A percentile compares a stretch with the other conserved stretches of the same genome.
Evolutionary conservation across 2,888 invertebrate species (phyloP).

Genomic region (Caenorhabditis uteleia): DNA sequence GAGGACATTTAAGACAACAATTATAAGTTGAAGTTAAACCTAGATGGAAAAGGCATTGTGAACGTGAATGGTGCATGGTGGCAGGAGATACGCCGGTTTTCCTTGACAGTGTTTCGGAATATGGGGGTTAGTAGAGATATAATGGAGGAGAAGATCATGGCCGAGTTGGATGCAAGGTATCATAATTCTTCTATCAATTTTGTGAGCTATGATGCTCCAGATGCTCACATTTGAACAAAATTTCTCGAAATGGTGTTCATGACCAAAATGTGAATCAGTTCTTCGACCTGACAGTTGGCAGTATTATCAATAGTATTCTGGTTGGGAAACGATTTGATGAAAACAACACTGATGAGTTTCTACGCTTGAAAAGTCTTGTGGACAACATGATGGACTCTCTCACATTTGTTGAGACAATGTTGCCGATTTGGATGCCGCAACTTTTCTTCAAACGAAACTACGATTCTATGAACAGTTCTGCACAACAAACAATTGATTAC

Average conservation of each 20-base stretch:
- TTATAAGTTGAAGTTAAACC: not conserved
- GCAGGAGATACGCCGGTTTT: slow-evolving; percentile 35
- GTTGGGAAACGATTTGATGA: slow-evolving; percentile 13
- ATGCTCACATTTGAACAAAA: slow-evolving; percentile 14
- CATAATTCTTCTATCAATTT: too few species aligned
- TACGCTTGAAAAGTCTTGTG: slow-evolving; percentile 8
- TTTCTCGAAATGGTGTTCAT: slow-evolving; percentile 5
- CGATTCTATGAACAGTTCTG: not conserved
- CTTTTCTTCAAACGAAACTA: slow-evolving; percentile 2
- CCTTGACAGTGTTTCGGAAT: slow-evolving; percentile 33
- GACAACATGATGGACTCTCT: slow-evolving; percentile 12
- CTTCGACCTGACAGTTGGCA: slow-evolving; percentile 23
- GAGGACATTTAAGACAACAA: not conserved
- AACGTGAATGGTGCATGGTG: slow-evolving; percentile 27
- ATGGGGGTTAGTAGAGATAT: slow-evolving; percentile 38
- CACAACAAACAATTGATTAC: slow-evolving; percentile 4
- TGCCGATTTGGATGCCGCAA: slow-evolving; percentile 15
- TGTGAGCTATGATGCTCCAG: too few species aligned
- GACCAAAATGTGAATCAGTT: slow-evolving; percentile 2
- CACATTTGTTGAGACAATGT: slow-evolving; percentile 4
- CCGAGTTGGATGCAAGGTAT: slow-evolving; percentile 22
- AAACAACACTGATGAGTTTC: slow-evolving; percentile 11
- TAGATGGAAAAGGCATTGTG: slow-evolving; percentile 23
- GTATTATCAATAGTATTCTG: slow-evolving; percentile 34
- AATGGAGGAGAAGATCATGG: slow-evolving; percentile 38